A percentile compares a stretch with the other conserved stretches of the same genome.
These are phyloP conservation scores for Myiothlypis coronata DNA, from an alignment of 2,797 vertebrate genomes.

Conservation along the genomic window DNA sequence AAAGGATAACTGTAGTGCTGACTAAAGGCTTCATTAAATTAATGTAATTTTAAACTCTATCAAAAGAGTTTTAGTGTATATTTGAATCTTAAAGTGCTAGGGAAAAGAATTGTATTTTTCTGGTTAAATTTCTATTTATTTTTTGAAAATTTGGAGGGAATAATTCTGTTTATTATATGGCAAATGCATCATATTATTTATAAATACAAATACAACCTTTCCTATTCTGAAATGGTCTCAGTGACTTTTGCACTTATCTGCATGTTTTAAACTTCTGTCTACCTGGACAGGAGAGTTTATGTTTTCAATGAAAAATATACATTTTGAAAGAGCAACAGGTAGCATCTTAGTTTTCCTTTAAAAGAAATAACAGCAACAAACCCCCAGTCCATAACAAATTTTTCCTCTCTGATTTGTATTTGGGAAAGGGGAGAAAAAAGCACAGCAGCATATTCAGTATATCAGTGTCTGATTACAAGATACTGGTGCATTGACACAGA, in stretches of 20 bases:
- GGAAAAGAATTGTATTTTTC: not conserved
- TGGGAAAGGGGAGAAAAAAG: not conserved
- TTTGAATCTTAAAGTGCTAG: not conserved
- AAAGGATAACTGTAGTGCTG: not conserved
- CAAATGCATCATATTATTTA: not conserved
- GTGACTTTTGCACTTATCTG: not conserved
- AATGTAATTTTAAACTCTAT: not conserved
- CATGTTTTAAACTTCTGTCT: not conserved
- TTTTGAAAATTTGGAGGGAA: not conserved
- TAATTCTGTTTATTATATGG: not conserved
- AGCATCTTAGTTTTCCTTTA: not conserved
- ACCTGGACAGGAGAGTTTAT: not conserved
- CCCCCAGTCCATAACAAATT: rapidly evolving
- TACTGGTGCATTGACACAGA: not conserved
- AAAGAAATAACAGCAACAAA: not conserved
- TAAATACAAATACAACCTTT: not conserved
- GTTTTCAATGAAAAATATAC: not conserved
- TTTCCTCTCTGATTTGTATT: not conserved
- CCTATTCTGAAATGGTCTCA: not conserved
- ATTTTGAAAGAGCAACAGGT: not conserved
- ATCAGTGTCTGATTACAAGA: not conserved
- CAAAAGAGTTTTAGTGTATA: not conserved
- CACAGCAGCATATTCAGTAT: not conserved
- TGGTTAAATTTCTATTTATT: not conserved
- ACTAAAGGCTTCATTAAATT: not conserved